Evolutionary conservation across 2,888 invertebrate species (phyloP), one percentile per base, ranked within the genome.

Genomic region (Syrista parreyssii): DNA sequence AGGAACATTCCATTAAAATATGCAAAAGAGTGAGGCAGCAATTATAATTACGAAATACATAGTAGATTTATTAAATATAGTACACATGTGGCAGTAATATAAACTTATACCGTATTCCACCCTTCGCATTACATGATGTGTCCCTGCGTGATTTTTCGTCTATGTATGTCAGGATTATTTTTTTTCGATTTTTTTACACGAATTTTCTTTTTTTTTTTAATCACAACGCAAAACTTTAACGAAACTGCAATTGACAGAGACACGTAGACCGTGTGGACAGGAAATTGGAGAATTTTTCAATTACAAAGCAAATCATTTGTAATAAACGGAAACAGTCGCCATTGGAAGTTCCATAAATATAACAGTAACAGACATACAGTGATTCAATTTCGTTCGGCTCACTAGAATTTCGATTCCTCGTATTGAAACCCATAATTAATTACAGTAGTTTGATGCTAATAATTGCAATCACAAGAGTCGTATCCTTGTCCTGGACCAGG

Each of bases 381-480:
- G 15, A 55, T 23, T 55, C 6, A 71, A 33, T 71, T 71, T 12
- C 31, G 71, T 32, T 35, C 74, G 77, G 30, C 69, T 76, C 76
- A 74, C 69, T 80, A 73, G 68, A 82, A 80, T 82, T 83, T 77
- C n/a, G 74, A 6, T 72, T 80, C 32, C 55, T 68, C 72, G 71
- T 68, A 15, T 75, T 30, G 75, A 55, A 23, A 32, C 32, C 75
- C 35, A 36, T 31, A 15, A 79, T 71, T 68, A 71, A 75, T 73
- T 23, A 55, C 2, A 55, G 2, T 55, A 55, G 35, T 68, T 35
- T 35, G 75, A 71, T 23, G 68, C 88, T 84, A 88, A 75, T 87
- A 86, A 79, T 87, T 89, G 76, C 91, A 91, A 76, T 89, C 89
- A 77, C 91, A 91, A 12, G 90, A 83, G 79, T 91, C 90, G 78